Percentiles rank a stretch among this genome's conserved stretches.
These are phyloP conservation scores for Leuctra nigra DNA, from an alignment of 2,888 invertebrate species.

Conservation along the genomic window DNA sequence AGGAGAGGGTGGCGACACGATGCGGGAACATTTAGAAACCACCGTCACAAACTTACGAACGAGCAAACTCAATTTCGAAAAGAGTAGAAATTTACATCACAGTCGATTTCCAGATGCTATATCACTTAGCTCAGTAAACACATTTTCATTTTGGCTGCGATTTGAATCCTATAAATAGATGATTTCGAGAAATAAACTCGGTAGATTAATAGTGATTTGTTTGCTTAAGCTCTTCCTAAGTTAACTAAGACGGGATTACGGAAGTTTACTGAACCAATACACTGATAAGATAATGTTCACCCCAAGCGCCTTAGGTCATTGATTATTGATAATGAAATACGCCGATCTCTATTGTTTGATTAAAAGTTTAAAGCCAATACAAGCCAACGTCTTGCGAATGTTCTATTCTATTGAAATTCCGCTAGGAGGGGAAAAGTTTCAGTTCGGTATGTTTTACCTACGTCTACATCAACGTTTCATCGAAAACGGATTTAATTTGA, in stretches of 20 bases:
- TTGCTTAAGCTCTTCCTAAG: conserved; percentile 8
- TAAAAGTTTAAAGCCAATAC: conserved; percentile 13
- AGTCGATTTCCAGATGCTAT: conserved; percentile 18
- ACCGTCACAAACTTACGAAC: conserved; percentile 13
- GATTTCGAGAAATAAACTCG: conserved; percentile 12
- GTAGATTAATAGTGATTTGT: conserved; percentile 12
- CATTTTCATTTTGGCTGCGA: conserved; percentile 9
- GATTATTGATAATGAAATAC: conserved; percentile 11
- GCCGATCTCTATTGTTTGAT: background rate
- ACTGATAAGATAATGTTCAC: background rate
- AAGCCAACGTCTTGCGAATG: background rate
- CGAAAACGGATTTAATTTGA: conserved; percentile 1
- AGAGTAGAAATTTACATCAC: conserved; percentile 19
- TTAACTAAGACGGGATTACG: conserved; percentile 9
- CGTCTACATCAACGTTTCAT: conserved; percentile 3
- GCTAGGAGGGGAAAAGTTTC: conserved; percentile 1
- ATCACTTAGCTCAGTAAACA: conserved; percentile 22
- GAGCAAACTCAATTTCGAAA: conserved; percentile 23
- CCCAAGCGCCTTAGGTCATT: conserved; percentile 5
- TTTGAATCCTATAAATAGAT: conserved; percentile 10
- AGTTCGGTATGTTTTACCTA: conserved; percentile 9
- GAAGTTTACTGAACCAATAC: conserved; percentile 10
- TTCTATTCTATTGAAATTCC: background rate
- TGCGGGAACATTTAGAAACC: conserved; percentile 20
- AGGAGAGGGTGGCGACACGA: background rate